phyloP scores from a whole-genome alignment of 1,140 invertebrate species.

The Polypedilum pembai region DNA sequence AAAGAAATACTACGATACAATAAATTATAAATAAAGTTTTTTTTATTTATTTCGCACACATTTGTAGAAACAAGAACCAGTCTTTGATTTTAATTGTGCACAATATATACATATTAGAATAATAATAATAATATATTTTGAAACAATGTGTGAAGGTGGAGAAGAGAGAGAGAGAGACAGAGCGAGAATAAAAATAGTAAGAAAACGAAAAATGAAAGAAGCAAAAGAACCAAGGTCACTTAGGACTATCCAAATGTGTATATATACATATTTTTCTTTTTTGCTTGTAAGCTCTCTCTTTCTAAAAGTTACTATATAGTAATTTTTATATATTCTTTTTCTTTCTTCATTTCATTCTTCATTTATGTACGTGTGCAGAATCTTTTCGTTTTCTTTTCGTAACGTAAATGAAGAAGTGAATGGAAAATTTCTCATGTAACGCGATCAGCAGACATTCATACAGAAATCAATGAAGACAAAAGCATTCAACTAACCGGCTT shows the following conservation, averaged over 20 bases:
- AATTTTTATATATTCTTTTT: too few relatives aligned
- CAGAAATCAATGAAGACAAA: too few relatives aligned
- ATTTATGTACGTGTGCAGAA: too few relatives aligned
- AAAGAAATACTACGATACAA: too few relatives aligned
- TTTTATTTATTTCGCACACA: not conserved
- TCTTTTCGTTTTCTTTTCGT: too few relatives aligned
- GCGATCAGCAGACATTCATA: too few relatives aligned
- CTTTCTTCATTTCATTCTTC: too few relatives aligned
- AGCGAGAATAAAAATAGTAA: conserved; percentile 23
- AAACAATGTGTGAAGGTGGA: conserved; percentile 20
- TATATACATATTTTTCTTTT: not conserved
- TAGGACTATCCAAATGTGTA: conserved; percentile 1
- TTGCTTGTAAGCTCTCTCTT: not conserved
- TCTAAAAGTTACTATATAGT: not conserved
- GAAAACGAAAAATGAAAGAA: not conserved
- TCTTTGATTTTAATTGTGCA: not conserved
- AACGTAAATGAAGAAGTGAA: too few relatives aligned
- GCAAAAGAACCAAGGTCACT: conserved; percentile 23
- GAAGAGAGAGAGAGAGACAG: not conserved
- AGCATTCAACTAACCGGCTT: too few relatives aligned
- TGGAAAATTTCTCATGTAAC: too few relatives aligned
- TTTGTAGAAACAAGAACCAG: not conserved
- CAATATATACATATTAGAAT: not conserved
- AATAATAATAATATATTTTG: conserved; percentile 7
- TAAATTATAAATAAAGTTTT: too few relatives aligned